phyloP scores from a whole-genome alignment of 2,113 vertebrate species.

The Nicator chloris region DNA sequence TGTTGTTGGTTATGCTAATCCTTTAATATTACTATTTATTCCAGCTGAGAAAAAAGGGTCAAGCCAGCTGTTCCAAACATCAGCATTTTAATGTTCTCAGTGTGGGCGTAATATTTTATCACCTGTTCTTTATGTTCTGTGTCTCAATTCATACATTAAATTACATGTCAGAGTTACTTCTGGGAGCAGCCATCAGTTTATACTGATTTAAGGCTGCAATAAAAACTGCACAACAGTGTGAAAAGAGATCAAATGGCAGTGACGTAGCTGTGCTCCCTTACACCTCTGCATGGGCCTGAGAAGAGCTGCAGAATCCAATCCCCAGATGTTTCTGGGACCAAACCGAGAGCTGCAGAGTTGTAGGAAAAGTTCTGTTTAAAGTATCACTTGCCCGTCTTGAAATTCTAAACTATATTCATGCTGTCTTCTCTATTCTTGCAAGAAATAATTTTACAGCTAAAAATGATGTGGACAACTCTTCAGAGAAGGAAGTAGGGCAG shows the following conservation, averaged over 20 bases:
- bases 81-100: constrained; percentile 34
- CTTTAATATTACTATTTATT: constrained; percentile 57
- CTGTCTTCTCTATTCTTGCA: neutral
- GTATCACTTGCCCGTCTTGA: neutral
- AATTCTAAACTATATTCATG: neutral
- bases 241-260: neutral
- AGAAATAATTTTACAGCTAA: neutral
- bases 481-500: neutral
- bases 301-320: neutral
- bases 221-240: constrained; percentile 21
- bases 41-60: constrained; percentile 20
- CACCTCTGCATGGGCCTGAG: neutral
- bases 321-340: neutral
- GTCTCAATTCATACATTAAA: constrained; percentile 25
- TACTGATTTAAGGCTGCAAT: constrained; percentile 60
- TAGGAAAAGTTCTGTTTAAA: neutral
- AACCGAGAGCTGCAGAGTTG: fast-evolving
- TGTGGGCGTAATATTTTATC: constrained; percentile 46
- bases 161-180: constrained; percentile 26
- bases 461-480: neutral
- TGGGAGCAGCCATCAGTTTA: neutral
- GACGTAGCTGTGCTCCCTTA: neutral
- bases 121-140: constrained; percentile 54
- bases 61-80: constrained; percentile 43
- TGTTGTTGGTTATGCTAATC: constrained; percentile 56